Percentiles rank a stretch among this genome's conserved stretches.
Conservation (phyloP, 2,113 vertebrate genomes). For the Ochotona curzoniae region DNA sequence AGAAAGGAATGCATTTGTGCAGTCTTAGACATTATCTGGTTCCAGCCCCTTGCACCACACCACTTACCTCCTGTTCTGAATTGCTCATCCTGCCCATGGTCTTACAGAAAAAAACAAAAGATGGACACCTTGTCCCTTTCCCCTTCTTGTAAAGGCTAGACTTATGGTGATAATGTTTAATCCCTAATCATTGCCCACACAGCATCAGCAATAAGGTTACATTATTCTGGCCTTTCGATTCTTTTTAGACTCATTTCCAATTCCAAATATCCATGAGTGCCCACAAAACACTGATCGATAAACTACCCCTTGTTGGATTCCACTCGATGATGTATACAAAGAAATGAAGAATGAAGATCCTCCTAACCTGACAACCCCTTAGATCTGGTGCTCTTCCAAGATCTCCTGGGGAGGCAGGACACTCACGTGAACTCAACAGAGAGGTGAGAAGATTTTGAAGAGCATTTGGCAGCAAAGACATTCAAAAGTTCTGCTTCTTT, state of each 20-base stretch:
- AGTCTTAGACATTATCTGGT: neutral
- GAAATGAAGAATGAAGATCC: neutral
- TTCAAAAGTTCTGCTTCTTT: neutral
- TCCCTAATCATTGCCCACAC: neutral
- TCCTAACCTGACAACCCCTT: neutral
- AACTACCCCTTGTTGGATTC: neutral
- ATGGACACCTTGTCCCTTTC: neutral
- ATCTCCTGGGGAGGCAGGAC: neutral
- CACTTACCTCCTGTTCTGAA: neutral
- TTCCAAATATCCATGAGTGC: neutral
- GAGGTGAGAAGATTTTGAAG: neutral
- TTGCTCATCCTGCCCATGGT: fast-evolving
- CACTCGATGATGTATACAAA: neutral
- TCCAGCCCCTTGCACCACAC: fast-evolving
- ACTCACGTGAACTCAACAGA: neutral
- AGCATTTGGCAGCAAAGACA: neutral
- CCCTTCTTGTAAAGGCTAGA: neutral
- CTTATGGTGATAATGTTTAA: neutral
- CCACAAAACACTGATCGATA: neutral
- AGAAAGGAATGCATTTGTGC: neutral
- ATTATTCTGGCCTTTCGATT: neutral
- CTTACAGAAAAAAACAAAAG: neutral
- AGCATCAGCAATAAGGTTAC: neutral
- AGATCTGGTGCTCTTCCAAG: neutral
- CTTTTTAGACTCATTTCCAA: neutral